A percentile compares a stretch with the other conserved stretches of the same genome.
Evolutionary conservation across 2,888 invertebrate species (phyloP).

Genomic region (Limnephilus auricula): DNA sequence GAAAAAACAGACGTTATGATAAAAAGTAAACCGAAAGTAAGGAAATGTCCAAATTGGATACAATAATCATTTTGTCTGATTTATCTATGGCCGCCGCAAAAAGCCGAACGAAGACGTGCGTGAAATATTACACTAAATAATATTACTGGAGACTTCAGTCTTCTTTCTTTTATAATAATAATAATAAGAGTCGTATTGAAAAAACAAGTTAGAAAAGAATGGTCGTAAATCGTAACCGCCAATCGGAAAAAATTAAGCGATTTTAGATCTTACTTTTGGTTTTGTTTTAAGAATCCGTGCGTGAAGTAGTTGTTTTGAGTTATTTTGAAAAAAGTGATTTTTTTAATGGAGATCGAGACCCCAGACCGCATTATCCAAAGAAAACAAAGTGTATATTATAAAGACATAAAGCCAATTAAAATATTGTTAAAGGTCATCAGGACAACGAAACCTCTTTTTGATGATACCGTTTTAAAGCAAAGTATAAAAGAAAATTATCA

Average conservation of each 20-base stretch:
- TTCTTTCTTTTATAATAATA: neutral
- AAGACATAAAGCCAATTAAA: neutral
- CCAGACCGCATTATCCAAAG: neutral
- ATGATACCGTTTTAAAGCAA: too few species aligned
- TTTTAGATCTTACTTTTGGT: neutral
- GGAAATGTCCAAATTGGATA: neutral
- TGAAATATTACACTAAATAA: neutral
- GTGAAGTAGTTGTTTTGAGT: neutral
- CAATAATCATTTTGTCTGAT: neutral
- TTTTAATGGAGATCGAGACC: neutral
- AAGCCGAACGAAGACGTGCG: neutral
- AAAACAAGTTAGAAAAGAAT: neutral
- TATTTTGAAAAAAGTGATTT: neutral
- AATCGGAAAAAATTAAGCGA: neutral
- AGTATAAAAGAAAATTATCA: too few species aligned
- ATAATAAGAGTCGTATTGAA: neutral
- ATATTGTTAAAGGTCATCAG: too few species aligned
- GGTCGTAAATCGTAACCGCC: neutral
- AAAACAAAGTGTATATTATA: neutral
- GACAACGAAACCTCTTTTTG: too few species aligned
- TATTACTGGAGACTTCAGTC: neutral
- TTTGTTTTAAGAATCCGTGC: neutral
- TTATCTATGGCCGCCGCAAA: neutral
- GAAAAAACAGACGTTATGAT: neutral
- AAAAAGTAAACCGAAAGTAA: neutral